Percentiles rank a stretch among this genome's conserved stretches.
These are phyloP conservation scores for Phoebastria nigripes DNA, from an alignment of 2,797 vertebrate species.

Conservation along the genomic window DNA sequence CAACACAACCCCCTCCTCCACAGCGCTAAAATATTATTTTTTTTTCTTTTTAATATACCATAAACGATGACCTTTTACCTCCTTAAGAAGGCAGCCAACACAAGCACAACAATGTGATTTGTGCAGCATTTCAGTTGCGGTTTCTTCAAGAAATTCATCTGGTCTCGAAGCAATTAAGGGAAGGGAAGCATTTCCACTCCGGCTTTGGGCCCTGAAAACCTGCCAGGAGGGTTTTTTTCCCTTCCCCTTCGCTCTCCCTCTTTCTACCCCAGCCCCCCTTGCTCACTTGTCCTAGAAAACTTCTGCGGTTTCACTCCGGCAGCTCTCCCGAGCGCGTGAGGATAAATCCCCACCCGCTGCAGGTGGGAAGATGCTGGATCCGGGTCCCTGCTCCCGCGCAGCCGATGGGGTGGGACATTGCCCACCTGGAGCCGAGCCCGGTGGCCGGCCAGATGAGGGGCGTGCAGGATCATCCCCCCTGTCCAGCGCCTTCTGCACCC, in stretches of 20 bases:
- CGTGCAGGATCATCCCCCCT: not conserved
- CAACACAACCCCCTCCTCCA: not conserved
- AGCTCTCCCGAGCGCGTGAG: rapidly evolving
- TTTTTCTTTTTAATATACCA: not conserved
- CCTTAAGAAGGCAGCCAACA: conserved; percentile 39
- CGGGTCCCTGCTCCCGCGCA: rapidly evolving
- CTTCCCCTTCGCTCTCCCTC: not conserved
- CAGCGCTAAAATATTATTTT: not conserved
- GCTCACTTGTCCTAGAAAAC: not conserved
- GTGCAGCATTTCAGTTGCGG: conserved; percentile 21
- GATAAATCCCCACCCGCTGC: not conserved
- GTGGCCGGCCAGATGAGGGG: rapidly evolving
- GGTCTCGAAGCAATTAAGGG: conserved; percentile 44
- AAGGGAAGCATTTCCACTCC: conserved; percentile 54
- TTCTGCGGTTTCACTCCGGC: not conserved
- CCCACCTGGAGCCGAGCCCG: rapidly evolving
- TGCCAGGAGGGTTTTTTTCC: conserved; percentile 7
- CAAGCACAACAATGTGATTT: conserved; percentile 49
- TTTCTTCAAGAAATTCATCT: conserved; percentile 57
- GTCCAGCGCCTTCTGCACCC: not conserved
- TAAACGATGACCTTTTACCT: conserved; percentile 46
- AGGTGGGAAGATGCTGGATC: not conserved
- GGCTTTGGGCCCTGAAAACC: conserved; percentile 21
- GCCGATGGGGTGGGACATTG: not conserved
- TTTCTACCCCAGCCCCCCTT: not conserved